Evolutionary conservation across 1,140 invertebrate genomes (phyloP).

Genomic region (Lepidurus couesii): DNA sequence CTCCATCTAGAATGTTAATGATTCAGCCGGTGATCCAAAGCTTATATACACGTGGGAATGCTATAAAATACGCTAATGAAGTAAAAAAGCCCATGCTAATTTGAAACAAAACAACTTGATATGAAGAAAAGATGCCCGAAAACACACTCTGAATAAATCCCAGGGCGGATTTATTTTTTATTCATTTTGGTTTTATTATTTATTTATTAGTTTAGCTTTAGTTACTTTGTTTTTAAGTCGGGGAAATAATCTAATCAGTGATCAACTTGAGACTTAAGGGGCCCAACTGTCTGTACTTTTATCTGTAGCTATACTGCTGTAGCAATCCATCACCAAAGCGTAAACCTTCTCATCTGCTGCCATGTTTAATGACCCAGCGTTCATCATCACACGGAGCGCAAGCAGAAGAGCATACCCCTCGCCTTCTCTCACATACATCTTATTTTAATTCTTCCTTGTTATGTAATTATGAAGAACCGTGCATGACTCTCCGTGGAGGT

Average conservation of each 20-base stretch:
- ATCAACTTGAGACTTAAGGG: not conserved
- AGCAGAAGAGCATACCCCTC: not conserved
- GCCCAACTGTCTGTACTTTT: not conserved
- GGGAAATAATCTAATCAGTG: conserved; percentile 11
- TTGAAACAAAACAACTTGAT: too few species aligned
- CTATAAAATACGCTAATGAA: not conserved
- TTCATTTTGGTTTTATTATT: too few species aligned
- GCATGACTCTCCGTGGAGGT: too few species aligned
- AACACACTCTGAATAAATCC: too few species aligned
- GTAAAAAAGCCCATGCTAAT: too few species aligned
- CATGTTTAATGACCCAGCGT: not conserved
- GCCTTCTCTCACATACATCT: not conserved
- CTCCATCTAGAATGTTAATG: not conserved
- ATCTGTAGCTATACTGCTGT: not conserved
- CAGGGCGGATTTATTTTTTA: too few species aligned
- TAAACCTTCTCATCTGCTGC: not conserved
- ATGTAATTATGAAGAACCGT: not conserved
- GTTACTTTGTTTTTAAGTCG: not conserved
- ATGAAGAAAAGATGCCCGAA: too few species aligned
- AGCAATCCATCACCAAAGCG: not conserved
- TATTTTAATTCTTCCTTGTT: not conserved
- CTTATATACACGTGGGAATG: not conserved
- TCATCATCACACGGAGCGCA: not conserved
- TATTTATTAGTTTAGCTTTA: not conserved
- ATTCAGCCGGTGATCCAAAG: not conserved